Base-by-base conservation (phyloP, 2,888 invertebrate species). In the Ctena decussata region DNA sequence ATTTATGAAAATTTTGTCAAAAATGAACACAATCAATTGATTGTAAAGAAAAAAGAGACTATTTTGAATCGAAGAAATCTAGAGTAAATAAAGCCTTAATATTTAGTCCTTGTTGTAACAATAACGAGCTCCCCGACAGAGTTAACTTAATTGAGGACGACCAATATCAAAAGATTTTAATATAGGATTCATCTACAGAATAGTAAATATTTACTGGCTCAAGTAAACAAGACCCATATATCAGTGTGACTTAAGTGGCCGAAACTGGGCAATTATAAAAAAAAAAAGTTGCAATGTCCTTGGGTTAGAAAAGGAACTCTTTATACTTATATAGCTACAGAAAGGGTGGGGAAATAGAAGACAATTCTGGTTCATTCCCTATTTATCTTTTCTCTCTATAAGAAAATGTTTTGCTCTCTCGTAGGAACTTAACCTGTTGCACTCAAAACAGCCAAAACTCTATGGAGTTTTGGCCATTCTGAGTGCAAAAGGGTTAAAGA, bases 81-180 rank as follows among this genome's bases (percentile, higher is more conserved):
- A 35, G 65, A 65, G 65, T 65, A 65, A 65, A 65, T 65, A 65
- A 30, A 65, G 65, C 18, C 32, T 65, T 65, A 65, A 65, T 65
- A 65, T 65, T 65, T 65, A n/a, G 24, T 65, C 21, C 35, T 65
- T 65, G 65, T 35, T 65, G 21, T 35, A 35, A 65, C 65, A 65
- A 65, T 65, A 65, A 65, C 35, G 32, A 35, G 65, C 35, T 65
- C 65, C 65, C 65, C 65, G 12, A 65, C 12, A 35, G 65, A 65
- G 35, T 35, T 35, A 5, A 35, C 65, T 76, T 85, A 85, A 85
- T 80, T 82, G 82, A 76, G 41, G 77, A 65, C 53, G 57, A 74
- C 65, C 53, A 77, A 82, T 82, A 85, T 85, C 72, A 82, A 85
- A 85, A 77, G 65, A 53, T 71, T 70, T n/a, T 35, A 49, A 65